phyloP scores from a whole-genome alignment of 2,797 vertebrate species.

The Sebastes vulpes region DNA sequence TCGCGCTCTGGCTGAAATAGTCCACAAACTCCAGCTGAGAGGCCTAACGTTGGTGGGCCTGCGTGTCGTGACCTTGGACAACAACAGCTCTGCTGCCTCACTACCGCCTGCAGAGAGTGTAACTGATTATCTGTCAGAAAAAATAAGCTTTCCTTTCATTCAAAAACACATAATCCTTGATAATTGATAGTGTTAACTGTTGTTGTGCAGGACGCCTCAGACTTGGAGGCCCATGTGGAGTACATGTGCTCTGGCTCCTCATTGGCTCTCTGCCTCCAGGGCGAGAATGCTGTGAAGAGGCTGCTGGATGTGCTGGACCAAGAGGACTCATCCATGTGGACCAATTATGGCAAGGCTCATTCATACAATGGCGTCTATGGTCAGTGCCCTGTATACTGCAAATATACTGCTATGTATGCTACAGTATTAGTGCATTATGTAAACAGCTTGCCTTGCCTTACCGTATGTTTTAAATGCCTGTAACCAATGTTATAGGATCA shows the following conservation, averaged over 20 bases:
- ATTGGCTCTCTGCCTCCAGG: constrained; percentile 82
- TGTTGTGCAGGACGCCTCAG: constrained; percentile 57
- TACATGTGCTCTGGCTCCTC: constrained; percentile 75
- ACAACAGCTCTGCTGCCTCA: constrained; percentile 19
- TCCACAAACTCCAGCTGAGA: constrained; percentile 61
- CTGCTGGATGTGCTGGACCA: constrained; percentile 79
- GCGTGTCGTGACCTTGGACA: constrained; percentile 59
- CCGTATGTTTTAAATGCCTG: not conserved
- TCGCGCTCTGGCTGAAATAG: constrained; percentile 58
- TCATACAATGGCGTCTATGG: constrained; percentile 69
- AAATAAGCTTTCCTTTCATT: not conserved
- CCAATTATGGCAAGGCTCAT: constrained; percentile 67
- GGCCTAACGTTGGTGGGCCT: constrained; percentile 80
- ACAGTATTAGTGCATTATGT: not conserved
- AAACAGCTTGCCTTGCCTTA: not conserved
- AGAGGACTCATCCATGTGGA: constrained; percentile 74
- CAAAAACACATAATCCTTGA: not conserved
- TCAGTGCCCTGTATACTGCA: constrained; percentile 33
- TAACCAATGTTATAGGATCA: constrained; percentile 69
- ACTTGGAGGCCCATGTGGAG: constrained; percentile 55
- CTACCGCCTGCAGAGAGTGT: constrained; percentile 46
- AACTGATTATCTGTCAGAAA: not conserved
- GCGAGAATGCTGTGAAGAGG: constrained; percentile 81
- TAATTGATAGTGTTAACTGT: not conserved
- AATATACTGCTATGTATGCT: not conserved